A percentile compares a stretch with the other conserved stretches of the same genome.
These are phyloP conservation scores for Acleris literana DNA, from an alignment of 2,888 invertebrate species.

Conservation along the genomic window DNA sequence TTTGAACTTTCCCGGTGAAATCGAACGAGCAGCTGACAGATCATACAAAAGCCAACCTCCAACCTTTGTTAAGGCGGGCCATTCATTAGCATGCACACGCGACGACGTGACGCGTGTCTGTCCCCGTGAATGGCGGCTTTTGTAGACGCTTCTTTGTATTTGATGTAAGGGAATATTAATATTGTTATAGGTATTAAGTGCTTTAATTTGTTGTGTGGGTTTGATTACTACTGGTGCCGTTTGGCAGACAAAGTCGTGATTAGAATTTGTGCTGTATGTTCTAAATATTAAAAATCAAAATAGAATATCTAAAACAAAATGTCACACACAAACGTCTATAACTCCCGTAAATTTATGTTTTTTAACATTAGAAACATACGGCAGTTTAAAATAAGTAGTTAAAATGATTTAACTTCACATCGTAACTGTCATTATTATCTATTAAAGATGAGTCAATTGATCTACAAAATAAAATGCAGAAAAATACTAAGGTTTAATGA, in stretches of 20 bases:
- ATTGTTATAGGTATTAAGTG: slow-evolving; percentile 4
- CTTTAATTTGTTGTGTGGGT: neutral
- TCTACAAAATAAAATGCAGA: too few relatives aligned
- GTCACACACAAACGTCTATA: too few relatives aligned
- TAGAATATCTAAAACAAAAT: too few relatives aligned
- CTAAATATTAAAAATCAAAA: too few relatives aligned
- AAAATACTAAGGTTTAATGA: slow-evolving; percentile 1
- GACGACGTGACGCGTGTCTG: slow-evolving; percentile 33
- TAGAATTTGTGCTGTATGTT: too few relatives aligned
- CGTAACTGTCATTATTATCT: too few relatives aligned
- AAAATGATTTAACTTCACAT: too few relatives aligned
- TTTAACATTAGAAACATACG: too few relatives aligned
- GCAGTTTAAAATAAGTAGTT: too few relatives aligned
- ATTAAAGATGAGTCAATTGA: too few relatives aligned
- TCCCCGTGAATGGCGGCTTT: slow-evolving; percentile 30
- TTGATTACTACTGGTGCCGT: neutral
- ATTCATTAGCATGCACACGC: slow-evolving; percentile 30
- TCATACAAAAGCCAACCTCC: slow-evolving; percentile 33
- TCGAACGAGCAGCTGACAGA: slow-evolving; percentile 35
- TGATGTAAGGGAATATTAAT: slow-evolving; percentile 25
- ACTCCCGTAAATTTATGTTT: too few relatives aligned
- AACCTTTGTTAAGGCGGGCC: slow-evolving; percentile 37
- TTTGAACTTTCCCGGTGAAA: slow-evolving; percentile 31
- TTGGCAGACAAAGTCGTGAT: too few relatives aligned
- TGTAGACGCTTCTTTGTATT: slow-evolving; percentile 21